Percentiles rank a stretch among this genome's conserved stretches.
These are phyloP conservation scores for Trematomus loennbergii DNA, from an alignment of 2,113 vertebrate genomes.

Conservation along the genomic window DNA sequence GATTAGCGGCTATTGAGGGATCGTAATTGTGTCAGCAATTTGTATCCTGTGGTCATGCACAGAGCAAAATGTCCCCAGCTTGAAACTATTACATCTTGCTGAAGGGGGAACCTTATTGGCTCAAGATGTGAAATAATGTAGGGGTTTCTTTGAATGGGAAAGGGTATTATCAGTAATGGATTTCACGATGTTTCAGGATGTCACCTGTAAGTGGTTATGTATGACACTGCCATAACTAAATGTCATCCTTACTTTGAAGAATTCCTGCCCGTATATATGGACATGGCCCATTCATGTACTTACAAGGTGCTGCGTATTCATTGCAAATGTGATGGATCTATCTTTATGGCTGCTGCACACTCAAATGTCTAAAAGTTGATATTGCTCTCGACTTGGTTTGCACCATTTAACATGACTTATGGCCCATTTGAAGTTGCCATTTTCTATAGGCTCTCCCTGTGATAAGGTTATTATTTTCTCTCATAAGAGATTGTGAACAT, in stretches of 20 bases:
- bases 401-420: constrained; percentile 21
- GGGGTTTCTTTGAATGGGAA: constrained; percentile 39
- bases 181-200: constrained; percentile 53
- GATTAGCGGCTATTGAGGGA: constrained; percentile 47
- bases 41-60: constrained; percentile 46
- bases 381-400: neutral
- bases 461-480: neutral
- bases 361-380: constrained; percentile 15
- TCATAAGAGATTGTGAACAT: neutral
- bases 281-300: constrained; percentile 3
- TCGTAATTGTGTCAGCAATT: constrained; percentile 62
- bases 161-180: constrained; percentile 49
- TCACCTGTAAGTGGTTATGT: constrained; percentile 35
- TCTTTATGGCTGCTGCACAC: constrained; percentile 18
- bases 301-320: constrained; percentile 4
- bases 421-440: constrained; percentile 8
- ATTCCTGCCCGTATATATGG: neutral
- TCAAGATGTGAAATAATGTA: constrained; percentile 70
- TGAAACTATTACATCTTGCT: constrained; percentile 60
- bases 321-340: constrained; percentile 5
- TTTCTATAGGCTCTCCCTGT: neutral
- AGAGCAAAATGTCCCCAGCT: constrained; percentile 57
- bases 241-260: constrained; percentile 41
- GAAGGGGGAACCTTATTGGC: constrained; percentile 53
- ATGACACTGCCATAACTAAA: constrained; percentile 28